phyloP scores from a whole-genome alignment of 2,888 invertebrate species.

The Pseudoips prasinana region DNA sequence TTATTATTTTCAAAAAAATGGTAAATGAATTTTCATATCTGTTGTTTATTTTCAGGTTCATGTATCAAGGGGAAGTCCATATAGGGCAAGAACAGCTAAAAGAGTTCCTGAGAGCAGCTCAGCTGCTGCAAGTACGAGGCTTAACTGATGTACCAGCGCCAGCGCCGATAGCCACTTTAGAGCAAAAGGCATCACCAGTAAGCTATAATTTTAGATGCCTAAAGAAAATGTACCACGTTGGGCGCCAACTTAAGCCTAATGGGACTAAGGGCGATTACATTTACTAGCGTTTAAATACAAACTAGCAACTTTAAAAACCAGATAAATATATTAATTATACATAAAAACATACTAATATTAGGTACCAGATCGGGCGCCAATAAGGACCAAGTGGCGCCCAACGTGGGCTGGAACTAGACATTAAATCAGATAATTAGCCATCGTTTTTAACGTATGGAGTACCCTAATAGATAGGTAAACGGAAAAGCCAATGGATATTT shows the following conservation, averaged over 20 bases:
- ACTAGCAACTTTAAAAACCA: too few species aligned
- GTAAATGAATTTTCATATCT: not conserved
- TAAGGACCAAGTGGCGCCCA: conserved; percentile 8
- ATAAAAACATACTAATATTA: too few species aligned
- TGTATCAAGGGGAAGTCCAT: conserved; percentile 96
- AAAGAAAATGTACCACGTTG: not conserved
- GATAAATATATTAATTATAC: too few species aligned
- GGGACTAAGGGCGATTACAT: too few species aligned
- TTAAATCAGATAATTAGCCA: too few species aligned
- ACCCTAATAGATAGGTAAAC: too few species aligned
- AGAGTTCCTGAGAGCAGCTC: conserved; percentile 93
- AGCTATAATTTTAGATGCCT: conserved; percentile 43
- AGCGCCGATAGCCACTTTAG: conserved; percentile 69
- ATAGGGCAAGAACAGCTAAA: conserved; percentile 93
- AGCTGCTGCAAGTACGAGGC: conserved; percentile 93
- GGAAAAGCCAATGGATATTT: too few species aligned
- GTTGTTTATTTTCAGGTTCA: conserved; percentile 82
- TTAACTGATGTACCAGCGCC: conserved; percentile 89
- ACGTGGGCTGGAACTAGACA: too few species aligned
- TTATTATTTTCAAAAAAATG: too few species aligned
- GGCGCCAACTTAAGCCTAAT: not conserved
- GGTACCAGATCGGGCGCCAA: not conserved
- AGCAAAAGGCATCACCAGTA: conserved; percentile 88
- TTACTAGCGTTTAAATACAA: too few species aligned
- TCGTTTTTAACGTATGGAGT: too few species aligned